Evolutionary conservation across 2,113 vertebrate genomes (phyloP), one percentile per base, ranked within the genome.

Genomic region (Phoxinus phoxinus): DNA sequence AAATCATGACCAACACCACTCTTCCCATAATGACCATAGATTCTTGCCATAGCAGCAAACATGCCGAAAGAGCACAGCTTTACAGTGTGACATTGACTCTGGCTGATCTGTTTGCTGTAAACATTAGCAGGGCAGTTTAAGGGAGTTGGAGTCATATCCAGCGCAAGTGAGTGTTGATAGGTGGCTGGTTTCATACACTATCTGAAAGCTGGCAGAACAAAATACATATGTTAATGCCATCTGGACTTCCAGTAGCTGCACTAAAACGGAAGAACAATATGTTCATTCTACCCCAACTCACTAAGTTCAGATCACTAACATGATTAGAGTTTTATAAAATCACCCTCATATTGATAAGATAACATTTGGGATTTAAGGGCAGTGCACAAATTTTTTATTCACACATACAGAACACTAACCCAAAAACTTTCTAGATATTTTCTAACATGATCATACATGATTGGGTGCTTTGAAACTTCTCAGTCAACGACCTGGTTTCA

Each of bases 101-200:
- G 30, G 53, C 78, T 87, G 84, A 89, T 87, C 84, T 89, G 89
- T 91, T 90, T 89, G 86, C 53, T 88, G 88, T 85, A 89, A 91
- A 90, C 87, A 88, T 85, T 88, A 86, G 87, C 88, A 87, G 82
- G 83, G 80, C 72, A 86, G 75, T 79, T 86, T 44, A 87, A 58
- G 84, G 41, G 76, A 81, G 27, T 10, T 44, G 51, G 41, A 67
- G 84, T 85, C 75, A 53, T 61, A 37, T 53, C 73, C 74, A 67
- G 61, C 5, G 30, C 61, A 78, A 67, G 59, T 51, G 48, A 69
- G 59, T 77, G 82, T 75, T 84, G 74, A 85, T 79, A 41, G 44
- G 83, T 77, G 73, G 15, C 41, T 77, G 35, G 75, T 37, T 85
- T 30, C 75, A 71, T 77, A 67, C 1, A 48, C 48, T 83, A 82